Conservation (phyloP, 35 echinoderm and acorn worm genomes). For the Apostichopus californicus region DNA sequence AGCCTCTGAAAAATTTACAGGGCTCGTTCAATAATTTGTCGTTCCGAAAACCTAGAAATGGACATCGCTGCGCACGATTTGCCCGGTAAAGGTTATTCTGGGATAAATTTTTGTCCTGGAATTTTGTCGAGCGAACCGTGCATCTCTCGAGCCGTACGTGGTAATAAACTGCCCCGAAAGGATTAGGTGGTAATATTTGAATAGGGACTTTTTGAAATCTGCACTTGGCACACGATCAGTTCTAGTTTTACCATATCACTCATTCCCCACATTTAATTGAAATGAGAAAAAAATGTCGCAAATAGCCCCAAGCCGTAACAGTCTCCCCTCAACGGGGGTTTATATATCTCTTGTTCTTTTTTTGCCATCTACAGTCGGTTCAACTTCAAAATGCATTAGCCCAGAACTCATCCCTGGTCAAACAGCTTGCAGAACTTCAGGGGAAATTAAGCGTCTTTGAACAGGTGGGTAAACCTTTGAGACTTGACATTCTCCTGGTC, state of each 20-base stretch:
- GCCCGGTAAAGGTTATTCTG: too few relatives aligned
- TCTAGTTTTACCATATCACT: background rate
- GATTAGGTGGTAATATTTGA: too few relatives aligned
- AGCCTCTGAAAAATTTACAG: too few relatives aligned
- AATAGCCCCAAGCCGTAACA: conserved; percentile 1
- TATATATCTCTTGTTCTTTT: background rate
- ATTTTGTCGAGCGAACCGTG: too few relatives aligned
- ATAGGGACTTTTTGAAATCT: background rate
- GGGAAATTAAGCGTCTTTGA: conserved; percentile 54
- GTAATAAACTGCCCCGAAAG: too few relatives aligned
- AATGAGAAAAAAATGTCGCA: background rate
- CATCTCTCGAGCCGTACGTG: too few relatives aligned
- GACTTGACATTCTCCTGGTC: conserved; percentile 3
- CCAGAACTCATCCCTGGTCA: conserved; percentile 53
- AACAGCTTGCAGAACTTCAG: conserved; percentile 50
- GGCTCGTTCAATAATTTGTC: too few relatives aligned
- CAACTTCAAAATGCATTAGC: conserved; percentile 59
- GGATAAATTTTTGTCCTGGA: too few relatives aligned
- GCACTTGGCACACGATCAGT: background rate
- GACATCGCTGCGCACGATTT: too few relatives aligned
- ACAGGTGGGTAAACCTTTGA: conserved; percentile 35
- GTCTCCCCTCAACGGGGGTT: background rate
- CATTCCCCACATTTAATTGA: background rate
- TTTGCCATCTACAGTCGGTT: conserved; percentile 21
- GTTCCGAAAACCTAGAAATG: too few relatives aligned